Evolutionary conservation across 64 coral and sea anemone species (phyloP), one percentile per base, ranked within the genome.

Genomic region (Stylophora pistillata): DNA sequence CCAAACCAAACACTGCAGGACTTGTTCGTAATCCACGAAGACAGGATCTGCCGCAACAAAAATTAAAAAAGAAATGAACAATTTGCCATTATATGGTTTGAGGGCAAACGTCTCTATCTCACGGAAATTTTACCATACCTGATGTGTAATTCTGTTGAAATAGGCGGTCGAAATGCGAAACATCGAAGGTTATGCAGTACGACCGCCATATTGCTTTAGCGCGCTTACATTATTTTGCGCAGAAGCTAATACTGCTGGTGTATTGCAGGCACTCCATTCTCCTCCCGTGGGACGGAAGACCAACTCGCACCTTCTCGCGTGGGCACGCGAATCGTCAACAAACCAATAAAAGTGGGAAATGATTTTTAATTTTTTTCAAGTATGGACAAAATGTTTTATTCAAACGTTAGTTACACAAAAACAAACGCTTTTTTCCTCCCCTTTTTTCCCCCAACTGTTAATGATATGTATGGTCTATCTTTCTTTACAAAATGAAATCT

Each of bases 191-290:
- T 59, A n/a, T 57, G 70, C 85, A 95, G 30, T 15, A 20, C 65
- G 68, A 80, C 85, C 94, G 89, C 94, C 94, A 95, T 95, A 18
- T 89, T 94, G 92, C 10, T 87, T 74, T 17, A 20, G 81, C 59
- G 60, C 84, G 63, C 83, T 78, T 78, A 31, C 23, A 53, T 21
- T 30, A 30, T 78, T 59, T 14, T 79, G 54, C 56, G 75, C 53
- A 29, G 53, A 56, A 78, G 21, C 9, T 53, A 57, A 15, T 5
- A 56, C 75, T 53, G 75, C 75, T 78, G 75, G 27, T 13, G 15
- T 23, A 23, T 76, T 53, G 73, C 37, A 20, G 64, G 64, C 64
- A n/a, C 1, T 27, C 25, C 12, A 10, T 27, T 10, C 64, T 28
- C 21, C 11, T 25, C 12, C 37, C 37, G 37, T 47, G 37, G 1